Conservation (phyloP, 2,888 invertebrate genomes). For the Schizaphis graminum region DNA sequence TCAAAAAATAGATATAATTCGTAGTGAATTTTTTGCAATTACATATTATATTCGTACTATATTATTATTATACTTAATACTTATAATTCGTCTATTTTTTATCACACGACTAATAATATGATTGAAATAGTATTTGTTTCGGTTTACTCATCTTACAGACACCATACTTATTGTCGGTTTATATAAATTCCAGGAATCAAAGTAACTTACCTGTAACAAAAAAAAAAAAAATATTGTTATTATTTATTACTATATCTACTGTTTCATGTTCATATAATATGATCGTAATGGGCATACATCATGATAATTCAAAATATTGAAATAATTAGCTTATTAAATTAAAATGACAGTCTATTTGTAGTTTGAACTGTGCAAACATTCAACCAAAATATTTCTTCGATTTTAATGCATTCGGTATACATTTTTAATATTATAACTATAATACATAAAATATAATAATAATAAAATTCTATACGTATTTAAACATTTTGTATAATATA, state of each 20-base stretch:
- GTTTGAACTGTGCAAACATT: neutral
- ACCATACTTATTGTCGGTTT: neutral
- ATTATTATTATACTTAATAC: neutral
- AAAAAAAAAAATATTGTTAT: neutral
- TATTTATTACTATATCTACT: neutral
- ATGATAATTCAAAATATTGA: neutral
- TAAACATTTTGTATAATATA: neutral
- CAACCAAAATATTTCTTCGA: neutral
- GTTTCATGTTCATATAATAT: neutral
- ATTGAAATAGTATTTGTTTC: neutral
- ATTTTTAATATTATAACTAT: neutral
- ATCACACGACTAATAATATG: too few species aligned
- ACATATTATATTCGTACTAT: neutral
- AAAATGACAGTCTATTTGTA: neutral
- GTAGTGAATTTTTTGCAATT: neutral
- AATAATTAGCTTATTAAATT: neutral
- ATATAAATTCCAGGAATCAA: neutral
- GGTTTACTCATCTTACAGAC: conserved; percentile 24
- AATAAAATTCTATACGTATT: neutral
- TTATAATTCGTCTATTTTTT: neutral
- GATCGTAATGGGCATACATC: accelerated
- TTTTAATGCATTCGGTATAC: neutral
- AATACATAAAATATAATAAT: neutral
- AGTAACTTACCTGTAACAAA: conserved; percentile 52
- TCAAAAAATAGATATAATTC: neutral